phyloP scores from a whole-genome alignment of 2,797 vertebrate species.

The Naso thynnoides region DNA sequence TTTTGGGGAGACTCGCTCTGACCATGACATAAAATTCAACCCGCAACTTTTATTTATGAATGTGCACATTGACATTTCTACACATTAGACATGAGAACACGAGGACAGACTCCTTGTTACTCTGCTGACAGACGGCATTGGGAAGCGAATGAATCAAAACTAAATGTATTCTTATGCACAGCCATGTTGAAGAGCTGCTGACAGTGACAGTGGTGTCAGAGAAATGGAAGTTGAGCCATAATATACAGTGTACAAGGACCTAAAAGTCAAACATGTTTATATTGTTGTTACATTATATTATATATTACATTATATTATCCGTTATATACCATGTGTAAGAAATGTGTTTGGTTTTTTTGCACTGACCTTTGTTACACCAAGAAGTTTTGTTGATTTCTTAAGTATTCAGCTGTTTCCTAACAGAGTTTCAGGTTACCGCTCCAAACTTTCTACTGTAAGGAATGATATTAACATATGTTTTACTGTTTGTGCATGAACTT shows the following conservation, averaged over 20 bases:
- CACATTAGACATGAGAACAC: constrained; percentile 6
- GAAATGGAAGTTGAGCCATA: constrained; percentile 73
- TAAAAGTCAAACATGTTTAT: constrained; percentile 53
- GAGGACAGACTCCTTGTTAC: background rate
- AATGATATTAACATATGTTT: constrained; percentile 22
- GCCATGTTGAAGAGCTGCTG: constrained; percentile 21
- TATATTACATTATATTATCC: constrained; percentile 46
- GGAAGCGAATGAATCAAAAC: background rate
- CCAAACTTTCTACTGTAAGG: constrained; percentile 21
- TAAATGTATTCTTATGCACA: constrained; percentile 19
- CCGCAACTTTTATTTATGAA: constrained; percentile 17
- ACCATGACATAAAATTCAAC: background rate
- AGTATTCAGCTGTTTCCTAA: constrained; percentile 38
- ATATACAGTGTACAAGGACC: constrained; percentile 47
- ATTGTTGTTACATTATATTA: constrained; percentile 55
- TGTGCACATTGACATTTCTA: constrained; percentile 20
- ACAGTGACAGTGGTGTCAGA: constrained; percentile 3
- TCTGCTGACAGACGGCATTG: background rate
- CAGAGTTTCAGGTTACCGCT: constrained; percentile 35
- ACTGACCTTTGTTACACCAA: constrained; percentile 52
- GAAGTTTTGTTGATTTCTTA: constrained; percentile 23
- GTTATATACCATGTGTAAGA: constrained; percentile 39
- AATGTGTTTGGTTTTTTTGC: constrained; percentile 36
- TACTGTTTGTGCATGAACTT: constrained; percentile 35
- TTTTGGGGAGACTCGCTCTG: background rate